Percentiles rank a stretch among this genome's conserved stretches.
phyloP scores from a whole-genome alignment of 1,140 invertebrate species.

The Heterodera carotae region DNA sequence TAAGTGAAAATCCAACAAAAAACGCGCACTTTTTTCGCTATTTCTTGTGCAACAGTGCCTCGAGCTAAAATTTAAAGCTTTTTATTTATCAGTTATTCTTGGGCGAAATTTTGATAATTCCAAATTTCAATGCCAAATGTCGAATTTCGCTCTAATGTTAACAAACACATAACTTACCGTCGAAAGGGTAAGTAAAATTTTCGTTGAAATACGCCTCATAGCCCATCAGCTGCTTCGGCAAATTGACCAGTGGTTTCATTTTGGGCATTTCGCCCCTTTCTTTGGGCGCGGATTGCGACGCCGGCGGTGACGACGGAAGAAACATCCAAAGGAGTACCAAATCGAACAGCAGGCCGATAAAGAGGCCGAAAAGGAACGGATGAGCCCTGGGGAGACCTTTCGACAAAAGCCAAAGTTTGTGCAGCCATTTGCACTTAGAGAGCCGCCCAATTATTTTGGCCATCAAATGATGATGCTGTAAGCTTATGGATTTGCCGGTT shows the following conservation, averaged over 20 bases:
- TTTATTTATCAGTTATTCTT: not conserved
- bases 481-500: no score
- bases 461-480: no score
- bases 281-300: not conserved
- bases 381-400: not conserved
- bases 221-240: not conserved
- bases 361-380: not conserved
- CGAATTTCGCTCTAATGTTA: not conserved
- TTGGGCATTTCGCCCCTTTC: not conserved
- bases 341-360: not conserved
- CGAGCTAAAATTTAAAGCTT: slow-evolving; percentile 66
- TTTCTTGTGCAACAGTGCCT: slow-evolving; percentile 73
- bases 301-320: not conserved
- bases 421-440: not conserved
- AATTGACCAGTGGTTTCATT: not conserved
- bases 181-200: not conserved
- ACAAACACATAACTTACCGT: not conserved
- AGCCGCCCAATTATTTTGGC: not conserved
- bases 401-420: not conserved
- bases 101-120: no score
- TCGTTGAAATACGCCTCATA: slow-evolving; percentile 1
- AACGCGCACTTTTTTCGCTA: slow-evolving; percentile 76
- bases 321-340: not conserved
- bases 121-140: not conserved
- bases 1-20: slow-evolving; percentile 94